Conservation (phyloP, 2,888 invertebrate species). For the Helleia helle region DNA sequence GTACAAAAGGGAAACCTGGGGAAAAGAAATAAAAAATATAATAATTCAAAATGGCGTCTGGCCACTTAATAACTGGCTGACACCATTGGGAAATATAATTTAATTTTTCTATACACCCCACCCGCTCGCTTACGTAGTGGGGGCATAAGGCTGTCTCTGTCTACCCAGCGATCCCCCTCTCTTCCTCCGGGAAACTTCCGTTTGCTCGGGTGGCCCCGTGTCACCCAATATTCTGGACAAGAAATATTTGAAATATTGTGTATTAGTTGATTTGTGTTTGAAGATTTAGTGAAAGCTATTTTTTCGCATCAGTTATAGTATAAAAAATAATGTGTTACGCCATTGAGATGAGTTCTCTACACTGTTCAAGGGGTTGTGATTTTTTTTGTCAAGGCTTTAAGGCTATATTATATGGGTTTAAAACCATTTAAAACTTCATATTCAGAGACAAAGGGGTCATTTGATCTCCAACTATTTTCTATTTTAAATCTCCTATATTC, state of each 20-base stretch:
- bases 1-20: constrained; percentile 60
- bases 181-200: constrained; percentile 40
- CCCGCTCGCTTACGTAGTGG: constrained; percentile 31
- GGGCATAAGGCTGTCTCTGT: constrained; percentile 36
- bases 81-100: constrained; percentile 75
- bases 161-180: constrained; percentile 39
- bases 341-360: too few species aligned
- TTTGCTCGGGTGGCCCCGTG: constrained; percentile 49
- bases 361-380: too few species aligned
- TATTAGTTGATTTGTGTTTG: constrained; percentile 68
- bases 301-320: too few species aligned
- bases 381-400: too few species aligned
- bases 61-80: constrained; percentile 75
- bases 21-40: constrained; percentile 64
- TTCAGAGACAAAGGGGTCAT: too few species aligned
- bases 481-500: too few species aligned
- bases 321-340: too few species aligned
- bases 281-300: too few species aligned
- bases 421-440: too few species aligned
- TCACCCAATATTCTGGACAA: constrained; percentile 63
- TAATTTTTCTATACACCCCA: constrained; percentile 62
- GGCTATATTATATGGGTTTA: too few species aligned
- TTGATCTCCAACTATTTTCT: too few species aligned
- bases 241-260: constrained; percentile 69
- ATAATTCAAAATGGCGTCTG: constrained; percentile 74